Conservation (phyloP, 2,888 invertebrate species). For the Caenorhabditis wallacei region DNA sequence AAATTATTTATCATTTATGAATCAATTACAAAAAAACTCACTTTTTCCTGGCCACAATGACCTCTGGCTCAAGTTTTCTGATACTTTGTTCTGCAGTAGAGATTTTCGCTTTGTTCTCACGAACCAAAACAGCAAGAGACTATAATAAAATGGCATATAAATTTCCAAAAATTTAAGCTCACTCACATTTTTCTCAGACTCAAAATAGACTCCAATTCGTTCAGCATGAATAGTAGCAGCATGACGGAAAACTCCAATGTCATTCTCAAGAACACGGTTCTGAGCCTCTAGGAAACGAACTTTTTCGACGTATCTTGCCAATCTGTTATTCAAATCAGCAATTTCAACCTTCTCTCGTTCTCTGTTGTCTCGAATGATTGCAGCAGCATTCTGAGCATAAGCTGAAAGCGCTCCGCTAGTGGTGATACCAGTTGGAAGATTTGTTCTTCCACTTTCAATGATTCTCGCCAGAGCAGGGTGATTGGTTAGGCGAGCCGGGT, state of each 20-base stretch:
- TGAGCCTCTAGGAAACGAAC: constrained; percentile 83
- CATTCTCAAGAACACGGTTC: constrained; percentile 81
- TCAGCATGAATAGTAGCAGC: constrained; percentile 48
- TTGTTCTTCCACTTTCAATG: constrained; percentile 44
- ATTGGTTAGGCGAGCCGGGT: constrained; percentile 30
- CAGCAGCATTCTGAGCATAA: constrained; percentile 53
- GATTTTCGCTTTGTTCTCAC: constrained; percentile 37
- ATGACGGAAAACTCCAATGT: constrained; percentile 74
- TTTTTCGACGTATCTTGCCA: constrained; percentile 60
- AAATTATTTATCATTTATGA: not conserved
- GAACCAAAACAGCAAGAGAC: constrained; percentile 40
- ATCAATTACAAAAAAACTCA: not conserved
- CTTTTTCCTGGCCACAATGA: constrained; percentile 32
- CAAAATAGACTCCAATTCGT: constrained; percentile 49
- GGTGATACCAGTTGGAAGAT: constrained; percentile 46
- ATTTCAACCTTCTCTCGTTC: constrained; percentile 57
- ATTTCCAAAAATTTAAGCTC: not conserved
- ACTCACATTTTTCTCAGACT: constrained; percentile 50
- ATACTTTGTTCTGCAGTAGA: constrained; percentile 35
- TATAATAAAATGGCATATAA: constrained; percentile 2
- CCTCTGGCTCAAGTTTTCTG: constrained; percentile 51
- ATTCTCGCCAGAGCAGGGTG: constrained; percentile 44
- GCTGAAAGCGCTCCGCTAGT: constrained; percentile 42
- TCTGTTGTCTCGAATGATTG: constrained; percentile 53
- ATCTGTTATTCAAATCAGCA: constrained; percentile 54